Conservation (phyloP, 2,797 vertebrate species). For the Tenualosa thibaudeaui region DNA sequence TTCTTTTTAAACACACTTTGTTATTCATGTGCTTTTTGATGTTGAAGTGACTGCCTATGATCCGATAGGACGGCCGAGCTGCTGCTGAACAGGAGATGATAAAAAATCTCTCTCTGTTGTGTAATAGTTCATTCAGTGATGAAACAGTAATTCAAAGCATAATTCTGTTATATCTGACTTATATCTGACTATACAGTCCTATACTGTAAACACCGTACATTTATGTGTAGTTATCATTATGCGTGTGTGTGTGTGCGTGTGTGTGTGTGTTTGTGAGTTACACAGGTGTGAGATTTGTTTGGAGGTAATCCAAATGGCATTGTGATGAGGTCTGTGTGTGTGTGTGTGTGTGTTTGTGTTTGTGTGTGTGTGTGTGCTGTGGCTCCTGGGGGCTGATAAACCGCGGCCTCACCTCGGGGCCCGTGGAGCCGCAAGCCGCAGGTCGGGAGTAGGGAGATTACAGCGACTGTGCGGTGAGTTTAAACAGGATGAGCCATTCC, state of each 20-base stretch:
- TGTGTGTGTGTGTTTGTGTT: constrained; percentile 22
- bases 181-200: neutral
- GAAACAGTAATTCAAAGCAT: neutral
- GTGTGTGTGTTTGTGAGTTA: neutral
- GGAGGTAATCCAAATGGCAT: constrained; percentile 34
- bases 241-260: neutral
- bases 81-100: neutral
- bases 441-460: constrained; percentile 62
- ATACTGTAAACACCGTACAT: neutral
- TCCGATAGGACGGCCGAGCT: neutral
- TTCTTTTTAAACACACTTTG: neutral
- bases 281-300: constrained; percentile 11
- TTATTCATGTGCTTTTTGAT: neutral
- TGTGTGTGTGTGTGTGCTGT: constrained; percentile 35
- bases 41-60: neutral
- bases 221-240: neutral
- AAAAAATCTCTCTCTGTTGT: neutral
- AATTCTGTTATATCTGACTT: neutral
- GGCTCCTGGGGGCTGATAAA: constrained; percentile 48
- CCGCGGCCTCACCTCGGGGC: constrained; percentile 56
- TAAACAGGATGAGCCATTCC: constrained; percentile 70
- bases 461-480: constrained; percentile 55
- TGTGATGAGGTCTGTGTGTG: neutral
- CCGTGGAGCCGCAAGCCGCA: constrained; percentile 47
- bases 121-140: no score